Base-by-base conservation (phyloP, 2,888 invertebrate species). In the Brachypterus glaber region DNA sequence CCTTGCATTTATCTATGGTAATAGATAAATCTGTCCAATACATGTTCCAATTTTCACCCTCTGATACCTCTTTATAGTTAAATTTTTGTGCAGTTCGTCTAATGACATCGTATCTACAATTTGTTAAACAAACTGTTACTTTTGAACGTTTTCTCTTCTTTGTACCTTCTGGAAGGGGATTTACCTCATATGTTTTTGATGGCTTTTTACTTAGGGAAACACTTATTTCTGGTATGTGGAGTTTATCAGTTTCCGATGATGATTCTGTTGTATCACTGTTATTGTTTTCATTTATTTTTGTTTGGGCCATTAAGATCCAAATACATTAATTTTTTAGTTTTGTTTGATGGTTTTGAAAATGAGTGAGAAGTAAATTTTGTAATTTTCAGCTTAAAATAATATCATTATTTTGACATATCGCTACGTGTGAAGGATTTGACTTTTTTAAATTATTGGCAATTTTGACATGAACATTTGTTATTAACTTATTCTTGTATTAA, bases 11-110 rank as follows among this genome's bases (percentile, higher is more conserved):
- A 54, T 91, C 90, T 2, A 89, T 76, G 7, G 88, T 82, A 13
- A 92, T 82, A 48, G 86, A 82, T 54, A 82, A 76, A 60, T 92
- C 92, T 0, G 87, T 86, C 92, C 92, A 93, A 57, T 82, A 85
- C 47, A 93, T 75, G 60, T 88, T 87, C 92, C 92, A 93, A 35
- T 80, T 76, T 40, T 87, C 86, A 32, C 77, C 76, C 49, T 88
- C 88, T 1, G 75, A 71, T 0, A 87, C 87, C 60, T 85, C 83
- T 42, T 77, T 74, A 72, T 83, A 83, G 1, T 80, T 82, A 57
- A 79, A 80, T 44, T 77, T 76, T 42, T 74, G 68, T 1, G 83
- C 76, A 1, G 81, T 77, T 53, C 77, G 74, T 26, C 80, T 70
- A 25, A 89, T 82, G 43, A 79, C 77, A 45, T 82, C 82, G 58